Evolutionary conservation across 2,113 vertebrate species (phyloP).

Genomic region (Cochlearius cochlearius): DNA sequence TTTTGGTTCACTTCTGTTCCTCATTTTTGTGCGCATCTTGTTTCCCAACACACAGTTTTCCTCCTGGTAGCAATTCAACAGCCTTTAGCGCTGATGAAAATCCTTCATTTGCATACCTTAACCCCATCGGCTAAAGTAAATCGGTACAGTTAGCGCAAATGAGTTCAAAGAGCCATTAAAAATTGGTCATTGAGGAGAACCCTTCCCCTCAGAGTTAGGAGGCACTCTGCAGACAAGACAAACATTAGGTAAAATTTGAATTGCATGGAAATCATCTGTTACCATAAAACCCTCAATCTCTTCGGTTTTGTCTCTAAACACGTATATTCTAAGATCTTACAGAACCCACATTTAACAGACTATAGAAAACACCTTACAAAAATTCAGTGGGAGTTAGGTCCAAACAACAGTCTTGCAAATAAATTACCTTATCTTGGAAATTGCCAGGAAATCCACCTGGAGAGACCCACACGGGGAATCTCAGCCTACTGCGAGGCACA

Average conservation of each 20-base stretch:
- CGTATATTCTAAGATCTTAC: not conserved
- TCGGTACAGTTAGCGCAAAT: accelerated
- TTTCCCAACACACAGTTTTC: not conserved
- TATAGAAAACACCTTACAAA: not conserved
- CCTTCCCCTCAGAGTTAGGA: not conserved
- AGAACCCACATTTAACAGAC: not conserved
- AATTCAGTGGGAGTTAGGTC: not conserved
- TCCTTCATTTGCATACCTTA: not conserved
- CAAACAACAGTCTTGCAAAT: not conserved
- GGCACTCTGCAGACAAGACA: not conserved
- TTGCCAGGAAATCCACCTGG: not conserved
- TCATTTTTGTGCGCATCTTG: not conserved
- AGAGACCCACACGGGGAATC: not conserved
- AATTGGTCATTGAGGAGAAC: not conserved
- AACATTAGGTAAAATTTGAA: not conserved
- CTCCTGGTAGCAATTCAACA: not conserved
- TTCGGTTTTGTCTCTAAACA: not conserved
- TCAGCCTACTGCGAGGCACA: not conserved
- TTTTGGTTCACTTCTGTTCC: not conserved
- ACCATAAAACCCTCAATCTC: not conserved
- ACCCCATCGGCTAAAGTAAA: not conserved
- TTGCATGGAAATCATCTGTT: not conserved
- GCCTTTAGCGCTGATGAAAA: not conserved
- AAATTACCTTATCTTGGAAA: not conserved
- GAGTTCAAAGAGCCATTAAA: not conserved